Conservation (phyloP, 2,797 vertebrate species). For the Anomalospiza imberbis region DNA sequence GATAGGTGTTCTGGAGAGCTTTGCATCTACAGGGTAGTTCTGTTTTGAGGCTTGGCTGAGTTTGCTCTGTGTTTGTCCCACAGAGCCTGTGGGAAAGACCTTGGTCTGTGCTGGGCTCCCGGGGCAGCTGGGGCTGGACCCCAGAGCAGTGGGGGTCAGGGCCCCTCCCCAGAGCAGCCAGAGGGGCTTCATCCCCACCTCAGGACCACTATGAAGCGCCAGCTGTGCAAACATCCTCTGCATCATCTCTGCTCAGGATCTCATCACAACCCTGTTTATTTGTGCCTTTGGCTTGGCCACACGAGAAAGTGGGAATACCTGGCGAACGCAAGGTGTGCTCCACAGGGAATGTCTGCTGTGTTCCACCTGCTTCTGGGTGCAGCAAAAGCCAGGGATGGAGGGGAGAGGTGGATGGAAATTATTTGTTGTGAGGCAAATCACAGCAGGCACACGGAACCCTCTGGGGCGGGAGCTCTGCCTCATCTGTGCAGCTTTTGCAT, state of each 20-base stretch:
- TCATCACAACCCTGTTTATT: neutral
- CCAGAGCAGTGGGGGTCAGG: accelerated
- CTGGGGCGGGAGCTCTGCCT: neutral
- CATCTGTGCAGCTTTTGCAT: neutral
- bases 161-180: neutral
- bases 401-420: neutral
- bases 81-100: neutral
- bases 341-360: neutral
- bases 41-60: neutral
- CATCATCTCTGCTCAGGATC: neutral
- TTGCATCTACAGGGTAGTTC: neutral
- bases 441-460: neutral
- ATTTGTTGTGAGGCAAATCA: neutral
- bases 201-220: neutral
- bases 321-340: accelerated
- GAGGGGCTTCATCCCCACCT: neutral
- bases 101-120: neutral
- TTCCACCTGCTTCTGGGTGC: neutral
- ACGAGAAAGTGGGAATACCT: accelerated
- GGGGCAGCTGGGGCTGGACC: accelerated
- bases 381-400: neutral
- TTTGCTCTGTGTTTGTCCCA: neutral
- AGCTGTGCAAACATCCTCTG: neutral
- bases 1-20: neutral
- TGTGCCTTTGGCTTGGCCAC: neutral